A percentile compares a stretch with the other conserved stretches of the same genome.
phyloP scores from a whole-genome alignment of 2,113 vertebrate species.

The Polyodon spathula region DNA sequence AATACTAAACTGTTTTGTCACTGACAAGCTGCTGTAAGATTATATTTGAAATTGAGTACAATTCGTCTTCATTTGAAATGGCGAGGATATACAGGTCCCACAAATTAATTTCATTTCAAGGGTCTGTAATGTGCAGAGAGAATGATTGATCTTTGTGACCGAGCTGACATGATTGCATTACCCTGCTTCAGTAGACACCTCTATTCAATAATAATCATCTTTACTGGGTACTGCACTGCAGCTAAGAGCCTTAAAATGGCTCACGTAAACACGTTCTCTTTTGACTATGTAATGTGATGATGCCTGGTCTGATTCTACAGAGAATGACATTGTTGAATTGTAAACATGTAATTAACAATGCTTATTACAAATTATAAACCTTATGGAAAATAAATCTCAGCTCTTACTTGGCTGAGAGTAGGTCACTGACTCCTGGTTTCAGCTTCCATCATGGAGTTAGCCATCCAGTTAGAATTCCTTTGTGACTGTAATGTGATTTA shows the following conservation, averaged over 20 bases:
- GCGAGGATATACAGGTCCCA: neutral
- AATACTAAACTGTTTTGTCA: neutral
- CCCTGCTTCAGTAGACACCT: neutral
- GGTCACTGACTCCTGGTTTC: too few relatives aligned
- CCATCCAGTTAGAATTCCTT: too few relatives aligned
- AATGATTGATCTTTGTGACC: neutral
- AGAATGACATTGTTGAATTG: too few relatives aligned
- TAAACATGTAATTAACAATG: too few relatives aligned
- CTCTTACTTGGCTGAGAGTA: too few relatives aligned
- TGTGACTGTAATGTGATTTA: too few relatives aligned
- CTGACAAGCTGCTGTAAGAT: neutral
- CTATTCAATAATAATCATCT: neutral
- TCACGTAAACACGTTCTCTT: neutral
- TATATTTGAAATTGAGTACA: neutral
- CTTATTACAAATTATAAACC: too few relatives aligned
- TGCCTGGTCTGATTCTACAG: too few relatives aligned
- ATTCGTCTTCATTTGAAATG: neutral
- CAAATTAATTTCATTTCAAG: neutral
- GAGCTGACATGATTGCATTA: neutral
- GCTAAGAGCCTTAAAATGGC: neutral
- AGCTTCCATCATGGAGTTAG: too few relatives aligned
- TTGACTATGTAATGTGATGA: too few relatives aligned
- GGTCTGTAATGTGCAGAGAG: neutral
- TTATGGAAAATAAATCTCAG: too few relatives aligned
- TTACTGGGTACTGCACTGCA: neutral